Evolutionary conservation across 2,113 vertebrate genomes (phyloP).

Genomic region (Syngnathus scovelli): DNA sequence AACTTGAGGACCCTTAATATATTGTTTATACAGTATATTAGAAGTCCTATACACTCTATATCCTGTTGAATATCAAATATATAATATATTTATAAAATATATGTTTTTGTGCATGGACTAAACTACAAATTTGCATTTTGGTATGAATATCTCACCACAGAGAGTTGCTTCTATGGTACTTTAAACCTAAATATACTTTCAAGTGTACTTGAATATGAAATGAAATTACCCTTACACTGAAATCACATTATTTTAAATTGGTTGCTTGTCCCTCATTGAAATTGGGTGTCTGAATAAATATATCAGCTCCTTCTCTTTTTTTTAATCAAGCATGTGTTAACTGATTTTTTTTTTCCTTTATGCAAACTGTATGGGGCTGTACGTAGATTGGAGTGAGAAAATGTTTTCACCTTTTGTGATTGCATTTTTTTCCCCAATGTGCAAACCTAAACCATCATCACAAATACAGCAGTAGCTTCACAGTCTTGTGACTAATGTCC

Average conservation of each 20-base stretch:
- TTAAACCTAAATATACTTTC: constrained; percentile 62
- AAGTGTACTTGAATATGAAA: constrained; percentile 60
- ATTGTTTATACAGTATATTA: too few species aligned
- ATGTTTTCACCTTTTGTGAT: too few species aligned
- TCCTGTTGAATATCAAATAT: too few species aligned
- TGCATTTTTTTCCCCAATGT: not conserved
- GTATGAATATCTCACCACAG: constrained; percentile 46
- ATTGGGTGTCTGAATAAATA: not conserved
- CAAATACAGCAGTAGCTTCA: not conserved
- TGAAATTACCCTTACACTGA: constrained; percentile 42
- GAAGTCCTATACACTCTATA: too few species aligned
- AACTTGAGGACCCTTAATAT: not conserved
- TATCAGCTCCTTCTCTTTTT: not conserved
- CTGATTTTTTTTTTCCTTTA: constrained; percentile 24
- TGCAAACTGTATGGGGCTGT: not conserved
- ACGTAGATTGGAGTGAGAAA: too few species aligned
- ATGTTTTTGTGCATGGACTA: constrained; percentile 52
- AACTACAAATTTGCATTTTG: constrained; percentile 68
- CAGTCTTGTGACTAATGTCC: not conserved
- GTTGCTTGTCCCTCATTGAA: constrained; percentile 10
- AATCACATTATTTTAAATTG: constrained; percentile 46
- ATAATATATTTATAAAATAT: too few species aligned
- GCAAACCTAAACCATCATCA: not conserved
- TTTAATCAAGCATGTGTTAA: constrained; percentile 11
- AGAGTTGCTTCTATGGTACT: constrained; percentile 53